Evolutionary conservation across 2,888 invertebrate species (phyloP), one percentile per base, ranked within the genome.

Genomic region (Empis stercorea): DNA sequence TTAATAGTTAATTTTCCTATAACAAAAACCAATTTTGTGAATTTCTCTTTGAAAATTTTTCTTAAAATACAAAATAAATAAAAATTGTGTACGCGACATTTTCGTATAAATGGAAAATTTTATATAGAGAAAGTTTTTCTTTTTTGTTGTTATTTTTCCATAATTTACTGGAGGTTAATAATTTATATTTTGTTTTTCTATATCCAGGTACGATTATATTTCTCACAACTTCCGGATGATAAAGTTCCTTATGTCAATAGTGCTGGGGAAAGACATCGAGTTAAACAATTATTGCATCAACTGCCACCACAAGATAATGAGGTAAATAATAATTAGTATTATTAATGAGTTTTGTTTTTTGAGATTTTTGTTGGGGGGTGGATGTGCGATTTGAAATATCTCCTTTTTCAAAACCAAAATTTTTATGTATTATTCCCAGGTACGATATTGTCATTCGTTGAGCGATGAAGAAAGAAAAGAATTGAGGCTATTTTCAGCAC

Each of bases 241-340:
- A 94, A 95, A 72, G 88, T 97, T 50, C 96, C 96, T 48, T 95
- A 94, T 71, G 88, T 95, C 58, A 94, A 94, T 74, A 92, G 91
- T 62, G 84, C 86, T 15, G 94, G 94, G 5, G 94, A 95, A 71
- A 77, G 94, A 62, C 91, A 94, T 73, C 79, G 96, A 48, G 87
- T 94, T 45, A 84, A 88, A 60, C 96, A 96, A 71, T 79, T 97
- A 57, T 77, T 95, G 57, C 89, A 92, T 61, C 96, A 97, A 71
- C 76, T 96, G 56, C 96, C 96, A 36, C 95, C 95, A 4, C 96
- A 97, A 73, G 97, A 97, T 74, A 95, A 94, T 73, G 87, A 88
- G 75, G 77, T 78, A 61, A 64, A 65, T n/a, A n/a, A n/a, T n/a
- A n/a, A n/a, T n/a, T n/a, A n/a, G n/a, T n/a, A n/a, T n/a, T n/a